These are phyloP conservation scores for Gallinago stenura DNA, from an alignment of 2,797 vertebrate genomes.

Conservation along the genomic window DNA sequence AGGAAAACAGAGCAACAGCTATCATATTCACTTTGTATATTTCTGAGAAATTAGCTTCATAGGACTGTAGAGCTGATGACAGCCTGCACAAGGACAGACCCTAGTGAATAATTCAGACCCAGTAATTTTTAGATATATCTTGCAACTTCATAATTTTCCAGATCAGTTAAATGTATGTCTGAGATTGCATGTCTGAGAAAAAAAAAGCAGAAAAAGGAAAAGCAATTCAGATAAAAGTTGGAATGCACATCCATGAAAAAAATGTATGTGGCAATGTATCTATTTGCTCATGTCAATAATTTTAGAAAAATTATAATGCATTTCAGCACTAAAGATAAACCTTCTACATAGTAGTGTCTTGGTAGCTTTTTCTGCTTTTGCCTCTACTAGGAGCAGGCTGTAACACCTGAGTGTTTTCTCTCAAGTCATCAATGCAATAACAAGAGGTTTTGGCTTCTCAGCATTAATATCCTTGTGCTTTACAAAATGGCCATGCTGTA, in stretches of 20 bases:
- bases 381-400: not conserved
- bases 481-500: slow-evolving; percentile 19
- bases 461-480: not conserved
- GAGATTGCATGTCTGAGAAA: not conserved
- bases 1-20: not conserved
- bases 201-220: not conserved
- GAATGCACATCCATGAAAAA: not conserved
- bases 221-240: not conserved
- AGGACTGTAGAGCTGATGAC: not conserved
- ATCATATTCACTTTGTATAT: not conserved
- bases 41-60: not conserved
- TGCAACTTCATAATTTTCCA: not conserved
- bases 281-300: not conserved
- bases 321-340: not conserved
- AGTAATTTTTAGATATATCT: not conserved
- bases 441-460: not conserved
- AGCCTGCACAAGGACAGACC: not conserved
- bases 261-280: fast-evolving
- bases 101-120: not conserved
- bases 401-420: not conserved
- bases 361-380: not conserved
- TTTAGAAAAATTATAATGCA: not conserved
- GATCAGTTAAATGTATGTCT: not conserved
- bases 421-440: not conserved
- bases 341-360: not conserved